These are phyloP conservation scores for Basileuterus tristriatus DNA, from an alignment of 2,797 vertebrate genomes.

Conservation along the genomic window DNA sequence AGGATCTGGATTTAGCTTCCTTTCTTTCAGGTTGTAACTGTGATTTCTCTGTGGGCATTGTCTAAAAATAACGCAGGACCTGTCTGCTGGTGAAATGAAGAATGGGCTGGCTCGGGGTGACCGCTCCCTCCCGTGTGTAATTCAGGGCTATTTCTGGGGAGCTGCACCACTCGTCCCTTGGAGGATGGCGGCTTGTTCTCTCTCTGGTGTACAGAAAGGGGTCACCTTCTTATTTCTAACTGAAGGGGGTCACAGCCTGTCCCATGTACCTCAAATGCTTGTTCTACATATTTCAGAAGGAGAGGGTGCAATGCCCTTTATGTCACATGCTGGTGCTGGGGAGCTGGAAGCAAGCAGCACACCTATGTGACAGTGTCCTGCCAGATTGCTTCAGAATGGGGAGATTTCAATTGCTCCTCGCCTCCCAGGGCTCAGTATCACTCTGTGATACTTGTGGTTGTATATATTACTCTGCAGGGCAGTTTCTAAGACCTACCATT, in stretches of 20 bases:
- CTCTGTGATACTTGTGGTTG: background rate
- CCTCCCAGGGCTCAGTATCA: background rate
- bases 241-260: background rate
- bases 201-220: background rate
- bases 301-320: background rate
- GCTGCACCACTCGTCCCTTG: fast-evolving
- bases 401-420: background rate
- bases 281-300: background rate
- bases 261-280: background rate
- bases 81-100: background rate
- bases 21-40: background rate
- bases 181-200: background rate
- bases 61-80: background rate
- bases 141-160: background rate
- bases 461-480: background rate
- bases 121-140: fast-evolving
- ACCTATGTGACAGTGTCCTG: fast-evolving
- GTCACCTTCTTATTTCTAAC: background rate
- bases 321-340: background rate
- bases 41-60: background rate
- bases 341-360: background rate
- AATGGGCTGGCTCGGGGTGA: background rate
- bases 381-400: background rate
- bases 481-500: background rate
- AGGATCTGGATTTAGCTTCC: background rate